Evolutionary conservation across 1,140 invertebrate genomes (phyloP), one percentile per base, ranked within the genome.

Genomic region (Achatina immaculata): DNA sequence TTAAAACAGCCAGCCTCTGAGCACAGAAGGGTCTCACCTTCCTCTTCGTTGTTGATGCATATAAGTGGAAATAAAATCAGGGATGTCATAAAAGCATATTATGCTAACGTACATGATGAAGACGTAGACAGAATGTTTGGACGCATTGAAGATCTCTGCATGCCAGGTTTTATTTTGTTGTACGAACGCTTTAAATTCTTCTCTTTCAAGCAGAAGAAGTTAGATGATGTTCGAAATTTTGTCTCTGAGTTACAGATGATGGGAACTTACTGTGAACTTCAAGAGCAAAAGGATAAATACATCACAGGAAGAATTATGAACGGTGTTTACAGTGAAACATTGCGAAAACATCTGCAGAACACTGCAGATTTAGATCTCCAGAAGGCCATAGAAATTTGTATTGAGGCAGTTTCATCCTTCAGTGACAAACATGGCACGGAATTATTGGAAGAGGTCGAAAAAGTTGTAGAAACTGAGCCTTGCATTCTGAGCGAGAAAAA

Each of bases 121-220:
- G 7, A 0, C 21, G 19, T 69, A 40, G 43, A 76, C 16, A 40
- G 62, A 24, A 21, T 65, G 2, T 62, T 76, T 34, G 36, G 21
- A 28, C 16, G 62, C 9, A 55, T 76, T 40, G 74, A 76, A 76
- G 36, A 76, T 43, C 21, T 55, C 31, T 76, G 74, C 34, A 9
- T 76, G 48, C 55, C 74, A 24, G 19, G 28, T 4, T 76, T 76
- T 65, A 62, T 76, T 7, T 45, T 76, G 28, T 43, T 76, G 34
- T 76, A 76, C 62, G 74, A 76, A 62, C 9, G 74, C 6, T 65
- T 62, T 65, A 76, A 76, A 28, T 76, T 76, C 51, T 76, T 76
- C 38, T 34, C 74, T 36, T 42, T 34, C 14, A 36, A 28, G 45
- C 74, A 76, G 28, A 28, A 34, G 21, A 21, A 24, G 36, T 38